phyloP scores from a whole-genome alignment of 2,888 invertebrate species.

The Kuschelorhynchus macadamiae region DNA sequence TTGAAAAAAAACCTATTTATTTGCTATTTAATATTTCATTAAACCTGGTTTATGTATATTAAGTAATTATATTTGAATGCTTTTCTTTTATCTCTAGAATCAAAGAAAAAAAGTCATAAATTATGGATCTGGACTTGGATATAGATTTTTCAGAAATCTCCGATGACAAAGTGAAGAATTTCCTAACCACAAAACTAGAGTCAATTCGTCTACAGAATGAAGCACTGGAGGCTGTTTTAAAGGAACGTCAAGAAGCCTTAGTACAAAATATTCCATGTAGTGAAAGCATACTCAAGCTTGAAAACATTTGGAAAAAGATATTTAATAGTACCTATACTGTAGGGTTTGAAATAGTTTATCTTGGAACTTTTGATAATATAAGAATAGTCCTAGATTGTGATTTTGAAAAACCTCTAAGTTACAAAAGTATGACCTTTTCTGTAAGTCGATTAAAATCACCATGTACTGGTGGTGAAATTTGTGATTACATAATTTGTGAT shows the following conservation, averaged over 20 bases:
- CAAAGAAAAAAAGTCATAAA: too few species aligned
- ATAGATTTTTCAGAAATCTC: constrained; percentile 52
- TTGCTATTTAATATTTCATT: too few species aligned
- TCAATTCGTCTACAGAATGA: constrained; percentile 52
- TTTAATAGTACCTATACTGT: constrained; percentile 57
- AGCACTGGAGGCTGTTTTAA: constrained; percentile 46
- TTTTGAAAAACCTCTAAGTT: constrained; percentile 19
- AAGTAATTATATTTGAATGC: too few species aligned
- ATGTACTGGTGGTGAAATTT: neutral
- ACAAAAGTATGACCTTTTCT: constrained; percentile 33
- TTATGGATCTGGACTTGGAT: constrained; percentile 59
- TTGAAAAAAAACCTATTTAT: too few species aligned
- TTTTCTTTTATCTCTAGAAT: too few species aligned
- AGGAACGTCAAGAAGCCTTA: constrained; percentile 42
- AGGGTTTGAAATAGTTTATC: constrained; percentile 51
- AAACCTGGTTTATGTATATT: too few species aligned
- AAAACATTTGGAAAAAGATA: constrained; percentile 55
- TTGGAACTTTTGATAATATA: constrained; percentile 5
- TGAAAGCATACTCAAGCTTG: constrained; percentile 23
- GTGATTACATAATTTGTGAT: constrained; percentile 27
- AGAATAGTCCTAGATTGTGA: constrained; percentile 25
- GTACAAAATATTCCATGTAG: neutral
- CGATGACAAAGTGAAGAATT: constrained; percentile 55
- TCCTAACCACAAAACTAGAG: constrained; percentile 53
- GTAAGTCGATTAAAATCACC: neutral